Conservation (phyloP, 2,797 vertebrate species). For the Pseudochirops corinnae region DNA sequence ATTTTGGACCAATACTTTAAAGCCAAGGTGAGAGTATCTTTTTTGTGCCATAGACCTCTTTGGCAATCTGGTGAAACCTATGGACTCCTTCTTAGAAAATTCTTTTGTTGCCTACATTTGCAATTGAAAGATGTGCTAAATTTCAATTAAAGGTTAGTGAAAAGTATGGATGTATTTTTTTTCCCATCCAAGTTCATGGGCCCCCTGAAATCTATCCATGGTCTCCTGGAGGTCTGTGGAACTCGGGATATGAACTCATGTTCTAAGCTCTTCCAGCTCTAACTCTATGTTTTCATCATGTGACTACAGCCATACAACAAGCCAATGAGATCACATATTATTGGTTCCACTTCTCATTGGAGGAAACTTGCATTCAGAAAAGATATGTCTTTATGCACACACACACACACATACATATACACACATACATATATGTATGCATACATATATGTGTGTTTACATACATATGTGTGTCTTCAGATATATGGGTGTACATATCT, state of each 20-base stretch:
- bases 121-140: not conserved
- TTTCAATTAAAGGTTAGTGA: not conserved
- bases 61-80: not conserved
- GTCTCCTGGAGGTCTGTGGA: not conserved
- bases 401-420: not conserved
- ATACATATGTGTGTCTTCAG: not conserved
- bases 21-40: not conserved
- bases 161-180: not conserved
- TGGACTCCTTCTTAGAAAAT: not conserved
- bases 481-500: not conserved
- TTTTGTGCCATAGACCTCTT: not conserved
- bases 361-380: not conserved
- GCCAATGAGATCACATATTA: not conserved
- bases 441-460: not conserved
- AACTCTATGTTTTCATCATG: not conserved
- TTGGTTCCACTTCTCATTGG: not conserved
- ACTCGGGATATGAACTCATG: not conserved
- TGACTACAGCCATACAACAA: not conserved
- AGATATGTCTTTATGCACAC: not conserved
- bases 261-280: not conserved
- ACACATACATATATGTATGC: fast-evolving
- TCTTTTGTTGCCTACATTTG: not conserved
- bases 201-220: not conserved
- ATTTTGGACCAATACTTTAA: not conserved
- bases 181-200: not conserved